Percentiles rank a stretch among this genome's conserved stretches.
phyloP scores from a whole-genome alignment of 2,888 invertebrate species.

The Drymonia ruficornis region DNA sequence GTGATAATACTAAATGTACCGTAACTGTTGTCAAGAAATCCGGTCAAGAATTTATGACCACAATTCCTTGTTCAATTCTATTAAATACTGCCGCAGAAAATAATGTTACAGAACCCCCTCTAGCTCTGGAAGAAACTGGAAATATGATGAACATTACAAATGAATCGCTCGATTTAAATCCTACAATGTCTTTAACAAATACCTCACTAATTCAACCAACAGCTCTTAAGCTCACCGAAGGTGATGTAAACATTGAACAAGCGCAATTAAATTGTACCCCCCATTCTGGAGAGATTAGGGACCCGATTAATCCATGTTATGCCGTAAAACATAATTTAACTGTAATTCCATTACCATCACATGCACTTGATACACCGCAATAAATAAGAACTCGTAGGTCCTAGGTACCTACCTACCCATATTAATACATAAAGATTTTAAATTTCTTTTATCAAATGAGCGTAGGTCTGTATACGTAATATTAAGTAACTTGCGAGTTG shows the following conservation, averaged over 20 bases:
- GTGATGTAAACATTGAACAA: constrained; percentile 33
- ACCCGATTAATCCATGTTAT: constrained; percentile 76
- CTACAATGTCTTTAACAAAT: constrained; percentile 9
- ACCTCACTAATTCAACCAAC: constrained; percentile 46
- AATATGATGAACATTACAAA: constrained; percentile 24
- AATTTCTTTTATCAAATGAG: too few species aligned
- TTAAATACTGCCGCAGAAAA: constrained; percentile 77
- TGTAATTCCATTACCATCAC: constrained; percentile 62
- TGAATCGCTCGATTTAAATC: constrained; percentile 10
- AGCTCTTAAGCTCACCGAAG: constrained; percentile 48
- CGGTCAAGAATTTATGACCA: constrained; percentile 73
- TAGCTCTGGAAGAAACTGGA: constrained; percentile 38
- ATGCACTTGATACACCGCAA: constrained; percentile 30
- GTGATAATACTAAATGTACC: constrained; percentile 74
- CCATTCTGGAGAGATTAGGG: constrained; percentile 59
- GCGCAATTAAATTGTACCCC: constrained; percentile 53
- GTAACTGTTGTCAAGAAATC: constrained; percentile 73
- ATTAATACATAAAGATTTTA: too few species aligned
- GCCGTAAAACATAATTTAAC: constrained; percentile 68
- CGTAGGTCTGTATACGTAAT: too few species aligned
- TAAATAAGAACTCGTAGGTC: constrained; percentile 1
- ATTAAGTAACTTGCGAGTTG: too few species aligned
- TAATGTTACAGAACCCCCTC: constrained; percentile 74
- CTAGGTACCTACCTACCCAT: too few species aligned
- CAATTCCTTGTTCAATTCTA: constrained; percentile 77